Base-by-base conservation (phyloP, 1,140 invertebrate species). In the Anoplophora glabripennis region DNA sequence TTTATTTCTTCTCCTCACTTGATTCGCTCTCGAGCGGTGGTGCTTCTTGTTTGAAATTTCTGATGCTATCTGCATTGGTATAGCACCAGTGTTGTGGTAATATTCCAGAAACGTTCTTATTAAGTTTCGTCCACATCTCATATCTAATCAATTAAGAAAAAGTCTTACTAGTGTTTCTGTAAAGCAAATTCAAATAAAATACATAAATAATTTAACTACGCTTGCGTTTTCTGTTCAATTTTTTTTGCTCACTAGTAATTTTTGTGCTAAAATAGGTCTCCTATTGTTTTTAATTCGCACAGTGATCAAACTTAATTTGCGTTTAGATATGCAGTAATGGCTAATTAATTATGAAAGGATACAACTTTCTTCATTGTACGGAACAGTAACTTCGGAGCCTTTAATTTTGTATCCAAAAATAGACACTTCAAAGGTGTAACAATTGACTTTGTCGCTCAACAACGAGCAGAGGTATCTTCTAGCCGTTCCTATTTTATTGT, bases 351-450 rank as follows among this genome's bases (percentile, higher is more conserved):
- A 28, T 10, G 10, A 79, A 89, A 90, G 87, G 89, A 92, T 92
- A 95, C 92, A 95, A 60, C 86, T 86, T 68, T 94, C 92, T 79
- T 95, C 92, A 35, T 88, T 94, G 72, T 95, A 95, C 0, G 90
- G 88, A 10, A 91, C 81, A 18, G 88, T 80, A 1, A 81, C 81
- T 21, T 85, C 81, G 33, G 80, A 82, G 36, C 82, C 80, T 41
- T 81, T 83, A 41, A 88, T 77, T 51, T 80, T 80, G 69, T 93
- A 92, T 11, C 92, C 93, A 61, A 87, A 89, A 81, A 95, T 87
- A 0, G 93, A 96, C 0, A 92, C 89, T 71, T 95, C 82, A 59
- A 94, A 73, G 0, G 90, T 92, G 76, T 94, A 94, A 47, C 88
- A 89, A 70, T 94, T 92, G 1, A 90, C 85, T 35, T 83, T 85